phyloP scores from a whole-genome alignment of 2,888 invertebrate species.

The Acheta domesticus region DNA sequence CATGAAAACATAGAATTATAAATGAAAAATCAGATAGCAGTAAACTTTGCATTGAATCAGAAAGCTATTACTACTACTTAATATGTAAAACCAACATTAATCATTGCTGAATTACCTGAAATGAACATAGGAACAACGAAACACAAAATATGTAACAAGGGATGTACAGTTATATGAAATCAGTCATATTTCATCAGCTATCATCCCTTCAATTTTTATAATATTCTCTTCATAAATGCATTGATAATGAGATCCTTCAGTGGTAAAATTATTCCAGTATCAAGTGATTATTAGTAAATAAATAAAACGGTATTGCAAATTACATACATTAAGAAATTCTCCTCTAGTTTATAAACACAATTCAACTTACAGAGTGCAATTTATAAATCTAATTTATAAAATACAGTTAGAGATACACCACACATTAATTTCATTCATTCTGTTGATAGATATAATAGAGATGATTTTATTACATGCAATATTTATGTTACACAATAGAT shows the following conservation, averaged over 20 bases:
- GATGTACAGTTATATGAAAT: not conserved
- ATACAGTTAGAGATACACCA: too few species aligned
- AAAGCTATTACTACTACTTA: too few species aligned
- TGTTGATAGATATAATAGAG: too few species aligned
- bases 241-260: conserved; percentile 29
- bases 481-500: too few species aligned
- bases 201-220: conserved; percentile 18
- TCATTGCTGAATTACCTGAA: not conserved
- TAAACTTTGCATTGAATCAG: too few species aligned
- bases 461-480: too few species aligned
- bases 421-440: too few species aligned
- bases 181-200: not conserved
- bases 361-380: not conserved
- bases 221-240: conserved; percentile 28
- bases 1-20: too few species aligned
- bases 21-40: too few species aligned
- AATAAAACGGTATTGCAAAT: not conserved
- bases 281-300: not conserved
- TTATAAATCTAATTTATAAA: too few species aligned
- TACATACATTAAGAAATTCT: not conserved
- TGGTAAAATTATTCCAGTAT: conserved; percentile 22
- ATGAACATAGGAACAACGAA: conserved; percentile 6
- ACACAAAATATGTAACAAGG: not conserved
- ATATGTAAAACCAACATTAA: not conserved
- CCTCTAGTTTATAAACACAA: not conserved